Percentiles rank a stretch among this genome's conserved stretches.
phyloP scores from a whole-genome alignment of 2,797 vertebrate species.

The Sebastes itinus region DNA sequence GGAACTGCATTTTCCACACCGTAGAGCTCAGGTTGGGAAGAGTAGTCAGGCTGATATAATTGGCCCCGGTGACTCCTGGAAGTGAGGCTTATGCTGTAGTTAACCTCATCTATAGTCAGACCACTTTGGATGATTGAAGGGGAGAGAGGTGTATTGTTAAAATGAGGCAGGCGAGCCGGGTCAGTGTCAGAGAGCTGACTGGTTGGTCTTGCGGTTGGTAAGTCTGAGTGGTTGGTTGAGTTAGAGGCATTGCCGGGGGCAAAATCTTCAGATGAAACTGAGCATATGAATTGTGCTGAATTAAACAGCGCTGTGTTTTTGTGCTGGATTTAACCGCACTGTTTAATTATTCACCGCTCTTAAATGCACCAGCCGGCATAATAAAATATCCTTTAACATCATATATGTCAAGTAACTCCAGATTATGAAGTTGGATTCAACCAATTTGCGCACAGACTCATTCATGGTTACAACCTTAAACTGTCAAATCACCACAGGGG shows the following conservation, averaged over 20 bases:
- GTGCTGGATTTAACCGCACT: slow-evolving; percentile 62
- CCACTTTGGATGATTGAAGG: slow-evolving; percentile 78
- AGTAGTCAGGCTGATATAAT: slow-evolving; percentile 84
- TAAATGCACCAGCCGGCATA: slow-evolving; percentile 57
- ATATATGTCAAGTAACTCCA: slow-evolving; percentile 23
- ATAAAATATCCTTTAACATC: slow-evolving; percentile 28
- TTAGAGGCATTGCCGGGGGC: slow-evolving; percentile 74
- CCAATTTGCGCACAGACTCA: slow-evolving; percentile 20
- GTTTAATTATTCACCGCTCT: slow-evolving; percentile 79
- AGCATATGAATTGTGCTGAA: slow-evolving; percentile 81
- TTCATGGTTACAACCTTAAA: slow-evolving; percentile 9
- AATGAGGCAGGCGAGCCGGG: slow-evolving; percentile 52
- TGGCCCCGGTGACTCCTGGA: slow-evolving; percentile 83
- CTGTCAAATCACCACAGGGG: slow-evolving; percentile 27
- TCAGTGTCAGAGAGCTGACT: slow-evolving; percentile 68
- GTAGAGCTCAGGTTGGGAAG: slow-evolving; percentile 80
- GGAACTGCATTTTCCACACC: slow-evolving; percentile 84
- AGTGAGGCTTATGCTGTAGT: slow-evolving; percentile 80
- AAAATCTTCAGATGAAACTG: slow-evolving; percentile 80
- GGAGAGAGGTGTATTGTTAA: slow-evolving; percentile 74
- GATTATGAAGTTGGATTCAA: slow-evolving; percentile 13
- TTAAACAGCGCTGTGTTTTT: slow-evolving; percentile 71
- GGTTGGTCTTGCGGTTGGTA: slow-evolving; percentile 60
- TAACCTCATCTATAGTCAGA: slow-evolving; percentile 83
- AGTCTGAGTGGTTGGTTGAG: slow-evolving; percentile 66